These are phyloP conservation scores for Philereme transversata DNA, from an alignment of 2,888 invertebrate species.

Conservation along the genomic window DNA sequence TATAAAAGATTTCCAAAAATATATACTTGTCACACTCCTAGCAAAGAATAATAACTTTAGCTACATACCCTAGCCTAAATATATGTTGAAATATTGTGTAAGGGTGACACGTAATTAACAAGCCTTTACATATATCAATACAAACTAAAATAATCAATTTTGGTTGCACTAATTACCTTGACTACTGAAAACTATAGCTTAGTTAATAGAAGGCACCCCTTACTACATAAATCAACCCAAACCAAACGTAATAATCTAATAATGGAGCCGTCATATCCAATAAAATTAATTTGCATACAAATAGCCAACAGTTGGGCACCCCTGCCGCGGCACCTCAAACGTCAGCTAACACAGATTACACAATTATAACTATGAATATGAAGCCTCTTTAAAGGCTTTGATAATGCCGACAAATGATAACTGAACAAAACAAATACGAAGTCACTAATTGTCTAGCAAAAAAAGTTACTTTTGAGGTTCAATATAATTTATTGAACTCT, in stretches of 20 bases:
- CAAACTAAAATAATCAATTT: no score
- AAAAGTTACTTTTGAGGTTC: no score
- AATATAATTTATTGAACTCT: no score
- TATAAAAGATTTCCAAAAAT: no score
- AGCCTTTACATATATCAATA: no score
- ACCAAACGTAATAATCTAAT: slow-evolving; percentile 15
- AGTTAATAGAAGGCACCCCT: neutral
- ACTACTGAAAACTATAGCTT: no score
- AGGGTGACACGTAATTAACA: no score
- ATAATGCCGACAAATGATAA: slow-evolving; percentile 78
- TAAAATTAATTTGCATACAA: slow-evolving; percentile 64
- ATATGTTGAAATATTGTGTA: no score
- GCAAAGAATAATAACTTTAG: no score
- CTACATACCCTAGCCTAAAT: no score
- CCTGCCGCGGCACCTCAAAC: slow-evolving; percentile 72
- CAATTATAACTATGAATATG: slow-evolving; percentile 5
- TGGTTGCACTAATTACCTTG: no score
- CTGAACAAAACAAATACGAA: slow-evolving; percentile 52
- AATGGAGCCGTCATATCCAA: slow-evolving; percentile 22
- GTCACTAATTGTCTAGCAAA: slow-evolving; percentile 1
- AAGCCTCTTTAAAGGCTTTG: slow-evolving; percentile 59
- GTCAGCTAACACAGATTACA: slow-evolving; percentile 30
- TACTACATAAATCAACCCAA: slow-evolving; percentile 13
- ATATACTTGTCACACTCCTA: no score
- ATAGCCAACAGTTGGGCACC: slow-evolving; percentile 58